These are phyloP conservation scores for Drosophila quinaria DNA, from an alignment of 2,888 invertebrate species.

Conservation along the genomic window DNA sequence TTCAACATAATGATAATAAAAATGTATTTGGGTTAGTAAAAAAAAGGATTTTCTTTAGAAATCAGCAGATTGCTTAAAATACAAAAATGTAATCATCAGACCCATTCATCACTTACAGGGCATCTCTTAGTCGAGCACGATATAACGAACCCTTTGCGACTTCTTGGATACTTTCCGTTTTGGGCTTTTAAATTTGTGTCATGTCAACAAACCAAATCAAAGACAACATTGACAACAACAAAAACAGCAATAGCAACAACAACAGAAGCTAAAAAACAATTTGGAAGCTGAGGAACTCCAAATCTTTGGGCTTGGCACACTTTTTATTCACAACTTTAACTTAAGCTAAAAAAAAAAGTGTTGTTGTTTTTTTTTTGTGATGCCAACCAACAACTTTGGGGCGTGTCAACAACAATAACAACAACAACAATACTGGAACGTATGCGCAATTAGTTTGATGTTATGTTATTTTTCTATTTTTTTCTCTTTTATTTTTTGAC, in stretches of 20 bases:
- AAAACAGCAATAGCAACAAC: slow-evolving; percentile 32
- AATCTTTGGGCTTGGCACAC: slow-evolving; percentile 39
- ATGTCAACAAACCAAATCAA: slow-evolving; percentile 52
- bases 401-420: slow-evolving; percentile 7
- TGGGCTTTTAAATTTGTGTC: slow-evolving; percentile 33
- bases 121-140: too few relatives aligned
- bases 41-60: too few relatives aligned
- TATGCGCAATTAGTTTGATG: slow-evolving; percentile 64
- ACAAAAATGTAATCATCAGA: too few relatives aligned
- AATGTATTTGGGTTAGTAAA: too few relatives aligned
- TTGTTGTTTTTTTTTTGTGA: too few relatives aligned
- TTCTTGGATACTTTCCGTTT: slow-evolving; percentile 40
- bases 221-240: slow-evolving; percentile 11
- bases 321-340: slow-evolving; percentile 17
- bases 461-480: slow-evolving; percentile 27
- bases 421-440: slow-evolving; percentile 23
- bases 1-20: too few relatives aligned
- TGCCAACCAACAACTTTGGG: too few relatives aligned
- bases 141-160: too few relatives aligned
- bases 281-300: background rate
- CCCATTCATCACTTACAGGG: too few relatives aligned
- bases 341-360: background rate
- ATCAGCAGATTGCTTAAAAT: too few relatives aligned
- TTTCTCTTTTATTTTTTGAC: slow-evolving; percentile 19
- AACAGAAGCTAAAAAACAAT: slow-evolving; percentile 7